Base-by-base conservation (phyloP, 2,888 invertebrate species). In the Amblyteles armatorius region DNA sequence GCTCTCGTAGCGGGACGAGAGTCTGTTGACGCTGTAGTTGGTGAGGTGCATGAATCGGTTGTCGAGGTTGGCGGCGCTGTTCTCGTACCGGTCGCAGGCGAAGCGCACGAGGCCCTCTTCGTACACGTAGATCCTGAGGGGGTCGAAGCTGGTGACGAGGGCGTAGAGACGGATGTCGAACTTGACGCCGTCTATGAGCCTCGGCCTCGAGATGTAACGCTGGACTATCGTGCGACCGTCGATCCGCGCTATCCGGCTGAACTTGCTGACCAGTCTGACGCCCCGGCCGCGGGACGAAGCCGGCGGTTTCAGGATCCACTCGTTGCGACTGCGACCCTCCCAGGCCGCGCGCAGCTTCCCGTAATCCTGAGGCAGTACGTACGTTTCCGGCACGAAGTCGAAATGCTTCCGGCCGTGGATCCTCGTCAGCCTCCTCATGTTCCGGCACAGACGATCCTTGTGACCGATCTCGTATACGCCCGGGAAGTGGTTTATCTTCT, bases 241-340 rank as follows among this genome's bases (percentile, higher is more conserved):
- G 33, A 99, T 97, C 94, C 98, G 97, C 0, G 99, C 99, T 90
- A 99, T 97, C 93, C 99, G 98, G 0, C 96, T 96, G 97, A 98
- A 98, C 88, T 97, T 97, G 92, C 98, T 97, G 4, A 99, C 97
- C 13, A 99, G 99, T 90, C 97, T 96, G 90, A 99, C 99, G 26
- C 99, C 99, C 0, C 98, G 97, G 5, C 99, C 99, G 50, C 99
- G 96, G 0, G 99, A 99, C 69, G 99, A 98, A 0, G 99, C 99
- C 1, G 99, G 99, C 76, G 99, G 99, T 94, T 99, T 99, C 60
- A 99, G 97, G 89, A 99, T 99, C 98, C 99, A 99, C 93, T 96
- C 97, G 89, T 97, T 99, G 94, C 99, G 99, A 90, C 99, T 95
- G 96, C 97, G 91, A 97, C 96, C 82, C 96, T 96, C 22, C 96